Percentiles rank a stretch among this genome's conserved stretches.
Evolutionary conservation across 2,797 vertebrate genomes (phyloP).

Genomic region (Falco columbarius): DNA sequence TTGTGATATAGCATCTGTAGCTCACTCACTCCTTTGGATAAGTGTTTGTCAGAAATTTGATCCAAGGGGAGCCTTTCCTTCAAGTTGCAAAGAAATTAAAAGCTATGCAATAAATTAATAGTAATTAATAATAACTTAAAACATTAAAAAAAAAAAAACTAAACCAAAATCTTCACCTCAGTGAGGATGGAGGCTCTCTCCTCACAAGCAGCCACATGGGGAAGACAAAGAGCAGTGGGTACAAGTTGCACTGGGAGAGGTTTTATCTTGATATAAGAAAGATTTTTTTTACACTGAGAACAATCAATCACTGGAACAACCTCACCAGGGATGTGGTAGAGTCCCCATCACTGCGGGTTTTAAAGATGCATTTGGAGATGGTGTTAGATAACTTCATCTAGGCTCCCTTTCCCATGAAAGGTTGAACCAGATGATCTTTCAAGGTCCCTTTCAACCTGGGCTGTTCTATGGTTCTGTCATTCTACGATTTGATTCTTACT

Average conservation of each 20-base stretch:
- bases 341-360: neutral
- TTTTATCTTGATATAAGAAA: neutral
- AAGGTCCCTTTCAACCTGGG: no score
- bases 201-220: neutral
- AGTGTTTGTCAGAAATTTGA: neutral
- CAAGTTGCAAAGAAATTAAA: neutral
- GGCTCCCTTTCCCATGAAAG: no score
- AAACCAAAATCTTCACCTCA: neutral
- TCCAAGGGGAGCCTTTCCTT: neutral
- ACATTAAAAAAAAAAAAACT: neutral
- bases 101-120: neutral
- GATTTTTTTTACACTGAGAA: neutral
- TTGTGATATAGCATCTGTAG: neutral
- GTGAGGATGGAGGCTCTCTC: neutral
- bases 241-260: no score
- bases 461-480: neutral
- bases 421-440: no score
- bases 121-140: neutral
- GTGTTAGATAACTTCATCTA: neutral
- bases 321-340: neutral
- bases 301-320: neutral
- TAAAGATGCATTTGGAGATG: neutral
- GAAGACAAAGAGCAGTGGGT: no score
- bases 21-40: neutral
- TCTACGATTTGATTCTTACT: neutral